Evolutionary conservation across 2,113 vertebrate genomes (phyloP).

Genomic region (Apodemus sylvaticus): DNA sequence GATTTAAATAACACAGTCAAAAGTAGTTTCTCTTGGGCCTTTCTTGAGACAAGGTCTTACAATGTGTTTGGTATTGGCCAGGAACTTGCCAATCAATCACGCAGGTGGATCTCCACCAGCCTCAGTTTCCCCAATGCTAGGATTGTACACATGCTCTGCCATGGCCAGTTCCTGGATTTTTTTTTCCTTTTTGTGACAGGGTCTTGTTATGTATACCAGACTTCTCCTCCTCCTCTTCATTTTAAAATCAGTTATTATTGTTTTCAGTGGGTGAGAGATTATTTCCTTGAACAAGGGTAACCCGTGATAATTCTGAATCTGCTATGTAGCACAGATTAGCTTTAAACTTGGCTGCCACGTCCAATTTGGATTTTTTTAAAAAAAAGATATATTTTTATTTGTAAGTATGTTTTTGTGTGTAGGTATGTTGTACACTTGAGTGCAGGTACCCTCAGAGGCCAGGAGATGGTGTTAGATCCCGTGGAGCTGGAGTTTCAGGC

Average conservation of each 20-base stretch:
- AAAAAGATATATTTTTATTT: background rate
- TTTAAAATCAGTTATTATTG: background rate
- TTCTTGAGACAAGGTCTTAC: background rate
- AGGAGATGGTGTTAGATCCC: background rate
- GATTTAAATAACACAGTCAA: slow-evolving; percentile 6
- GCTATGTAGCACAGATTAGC: background rate
- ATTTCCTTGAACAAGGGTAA: background rate
- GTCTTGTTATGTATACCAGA: background rate
- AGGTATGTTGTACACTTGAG: too few species aligned
- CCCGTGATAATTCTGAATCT: background rate
- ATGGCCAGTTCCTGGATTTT: background rate
- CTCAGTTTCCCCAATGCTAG: background rate
- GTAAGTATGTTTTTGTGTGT: background rate
- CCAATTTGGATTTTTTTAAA: background rate
- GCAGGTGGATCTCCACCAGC: background rate
- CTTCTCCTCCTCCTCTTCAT: background rate
- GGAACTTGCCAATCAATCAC: background rate
- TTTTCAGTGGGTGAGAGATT: background rate
- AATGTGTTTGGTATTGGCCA: background rate
- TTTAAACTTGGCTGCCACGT: too few species aligned
- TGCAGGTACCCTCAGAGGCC: background rate
- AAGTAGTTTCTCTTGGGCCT: background rate
- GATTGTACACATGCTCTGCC: background rate
- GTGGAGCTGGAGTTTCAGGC: too few species aligned
- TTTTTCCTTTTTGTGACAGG: background rate